Base-by-base conservation (phyloP, 2,113 vertebrate genomes). In the Podarcis raffonei region DNA sequence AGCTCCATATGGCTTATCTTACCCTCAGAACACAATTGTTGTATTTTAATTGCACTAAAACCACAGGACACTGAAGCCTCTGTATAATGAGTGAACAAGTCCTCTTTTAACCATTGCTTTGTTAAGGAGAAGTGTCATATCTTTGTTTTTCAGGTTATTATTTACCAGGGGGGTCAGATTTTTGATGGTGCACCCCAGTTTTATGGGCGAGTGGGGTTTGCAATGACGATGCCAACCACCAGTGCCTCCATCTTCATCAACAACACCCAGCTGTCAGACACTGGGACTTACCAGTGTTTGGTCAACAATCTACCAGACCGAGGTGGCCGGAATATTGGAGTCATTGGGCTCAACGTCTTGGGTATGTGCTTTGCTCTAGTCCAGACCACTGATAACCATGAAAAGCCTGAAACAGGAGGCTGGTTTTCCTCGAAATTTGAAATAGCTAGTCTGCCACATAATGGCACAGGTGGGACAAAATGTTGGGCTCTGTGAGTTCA, bases 241-340 rank as follows among this genome's bases (percentile, higher is more conserved):
- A 99, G 98, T 97, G 99, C 98, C 97, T 99, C 99, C 92, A 98
- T 99, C 96, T 99, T 99, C 97, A 99, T 99, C 97, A 99, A 99
- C 96, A 99, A 98, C 95, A 99, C 98, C 69, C 98, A 99, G 96
- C 97, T 99, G 4, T 98, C 98, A 0, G 99, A 99, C 96, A 99
- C 99, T 6, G 99, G 99, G 92, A 99, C 99, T 1, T 99, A 99
- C 96, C 99, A 99, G 97, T 99, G 99, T 95, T 97, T 99, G 96
- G 99, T 99, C 95, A 99, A 99, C 97, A 99, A 99, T 92, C 97
- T 99, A 89, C 99, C 99, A 0, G 99, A 99, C 94, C 96, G 98
- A 96, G 98, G 98, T 9, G 97, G 98, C 87, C 97, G 98, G 87
- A 99, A 98, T 94, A 99, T 99, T 74, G 99, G 99, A 22, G 98